These are phyloP conservation scores for Escarpia spicata DNA, from an alignment of 2,888 invertebrate genomes.

Conservation along the genomic window DNA sequence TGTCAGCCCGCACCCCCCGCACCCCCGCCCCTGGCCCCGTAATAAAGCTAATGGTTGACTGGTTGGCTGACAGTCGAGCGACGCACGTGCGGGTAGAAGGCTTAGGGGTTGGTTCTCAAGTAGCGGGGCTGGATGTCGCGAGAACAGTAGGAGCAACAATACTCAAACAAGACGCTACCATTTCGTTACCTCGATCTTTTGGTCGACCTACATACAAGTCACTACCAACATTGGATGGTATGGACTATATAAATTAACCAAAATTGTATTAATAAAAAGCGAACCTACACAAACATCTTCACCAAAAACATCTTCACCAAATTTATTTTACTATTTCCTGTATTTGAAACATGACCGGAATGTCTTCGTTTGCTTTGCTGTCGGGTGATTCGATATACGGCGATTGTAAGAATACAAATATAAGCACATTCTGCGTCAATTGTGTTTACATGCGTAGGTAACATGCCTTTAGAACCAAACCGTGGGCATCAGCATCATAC, in stretches of 20 bases:
- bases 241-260: background rate
- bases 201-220: background rate
- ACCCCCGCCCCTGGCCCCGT: slow-evolving; percentile 22
- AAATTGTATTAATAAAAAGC: background rate
- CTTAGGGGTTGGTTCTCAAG: slow-evolving; percentile 20
- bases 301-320: background rate
- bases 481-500: background rate
- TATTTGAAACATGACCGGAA: background rate
- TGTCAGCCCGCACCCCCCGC: background rate
- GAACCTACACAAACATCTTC: background rate
- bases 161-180: background rate
- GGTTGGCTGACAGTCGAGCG: slow-evolving; percentile 22
- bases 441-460: no score
- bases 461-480: no score
- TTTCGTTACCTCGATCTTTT: background rate
- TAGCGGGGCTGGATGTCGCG: background rate
- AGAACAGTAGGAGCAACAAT: background rate
- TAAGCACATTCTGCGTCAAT: background rate
- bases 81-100: slow-evolving; percentile 21
- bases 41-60: slow-evolving; percentile 25
- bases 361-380: slow-evolving; percentile 21
- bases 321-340: background rate
- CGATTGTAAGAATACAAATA: background rate
- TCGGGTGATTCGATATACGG: background rate
- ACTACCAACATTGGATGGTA: background rate